These are phyloP conservation scores for Conus betulinus DNA, from an alignment of 1,140 invertebrate genomes.

Conservation along the genomic window DNA sequence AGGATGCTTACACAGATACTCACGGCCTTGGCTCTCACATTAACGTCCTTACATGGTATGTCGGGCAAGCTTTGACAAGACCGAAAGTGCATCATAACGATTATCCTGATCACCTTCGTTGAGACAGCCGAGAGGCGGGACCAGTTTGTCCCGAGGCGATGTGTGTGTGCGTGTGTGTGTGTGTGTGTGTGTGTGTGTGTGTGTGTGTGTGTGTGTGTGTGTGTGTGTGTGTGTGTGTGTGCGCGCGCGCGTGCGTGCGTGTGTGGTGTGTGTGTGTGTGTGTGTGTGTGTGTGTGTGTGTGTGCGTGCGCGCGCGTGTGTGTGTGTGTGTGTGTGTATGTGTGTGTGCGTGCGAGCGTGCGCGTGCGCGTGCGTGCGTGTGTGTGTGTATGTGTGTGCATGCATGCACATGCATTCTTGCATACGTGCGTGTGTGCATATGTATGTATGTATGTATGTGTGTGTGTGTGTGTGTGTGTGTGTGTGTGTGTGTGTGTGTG, in stretches of 20 bases:
- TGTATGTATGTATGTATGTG: background rate
- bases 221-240: background rate
- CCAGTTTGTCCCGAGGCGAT: too few relatives aligned
- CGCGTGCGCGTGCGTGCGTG: slow-evolving; percentile 18
- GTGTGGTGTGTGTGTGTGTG: background rate
- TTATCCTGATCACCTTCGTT: too few relatives aligned
- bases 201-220: background rate
- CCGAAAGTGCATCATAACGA: too few relatives aligned
- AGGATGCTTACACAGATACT: too few relatives aligned
- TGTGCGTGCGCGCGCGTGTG: background rate
- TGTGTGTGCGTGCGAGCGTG: background rate
- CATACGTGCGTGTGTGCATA: background rate
- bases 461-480: too few relatives aligned
- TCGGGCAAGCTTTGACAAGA: too few relatives aligned
- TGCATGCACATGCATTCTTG: background rate
- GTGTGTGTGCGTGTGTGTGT: background rate
- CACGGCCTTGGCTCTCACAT: too few relatives aligned
- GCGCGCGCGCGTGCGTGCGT: background rate
- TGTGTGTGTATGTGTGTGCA: slow-evolving; percentile 14
- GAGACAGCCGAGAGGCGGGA: too few relatives aligned
- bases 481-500: too few relatives aligned
- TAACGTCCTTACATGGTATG: too few relatives aligned
- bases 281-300: background rate
- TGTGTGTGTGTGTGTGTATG: slow-evolving; percentile 18
- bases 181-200: background rate